Evolutionary conservation across 2,113 vertebrate genomes (phyloP).

Genomic region (Hemichromis elongatus): DNA sequence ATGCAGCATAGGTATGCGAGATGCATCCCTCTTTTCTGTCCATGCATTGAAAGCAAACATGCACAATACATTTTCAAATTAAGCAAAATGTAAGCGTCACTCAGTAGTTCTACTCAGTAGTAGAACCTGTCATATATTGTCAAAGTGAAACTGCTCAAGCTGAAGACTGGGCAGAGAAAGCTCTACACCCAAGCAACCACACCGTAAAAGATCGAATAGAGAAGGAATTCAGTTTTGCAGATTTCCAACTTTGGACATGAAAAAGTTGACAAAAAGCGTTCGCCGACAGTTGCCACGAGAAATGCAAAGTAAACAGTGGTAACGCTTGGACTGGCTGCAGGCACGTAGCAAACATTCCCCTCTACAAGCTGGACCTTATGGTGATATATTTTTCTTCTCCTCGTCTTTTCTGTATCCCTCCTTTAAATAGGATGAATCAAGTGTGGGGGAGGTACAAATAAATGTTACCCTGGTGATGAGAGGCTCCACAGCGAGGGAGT

Average conservation of each 20-base stretch:
- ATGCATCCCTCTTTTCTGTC: background rate
- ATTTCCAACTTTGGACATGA: slow-evolving; percentile 30
- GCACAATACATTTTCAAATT: background rate
- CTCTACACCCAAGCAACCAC: background rate
- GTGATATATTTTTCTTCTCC: slow-evolving; percentile 2
- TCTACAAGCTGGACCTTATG: background rate
- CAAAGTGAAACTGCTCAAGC: background rate
- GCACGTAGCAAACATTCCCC: slow-evolving; percentile 5
- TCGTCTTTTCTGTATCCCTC: background rate
- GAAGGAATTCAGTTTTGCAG: background rate
- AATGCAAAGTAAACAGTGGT: slow-evolving; percentile 25
- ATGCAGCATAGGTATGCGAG: background rate
- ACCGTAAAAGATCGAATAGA: background rate
- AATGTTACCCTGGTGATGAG: slow-evolving; percentile 21
- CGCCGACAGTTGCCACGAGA: background rate
- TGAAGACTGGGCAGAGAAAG: background rate
- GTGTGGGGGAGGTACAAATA: slow-evolving; percentile 8
- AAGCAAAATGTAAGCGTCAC: background rate
- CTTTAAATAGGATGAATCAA: slow-evolving; percentile 18
- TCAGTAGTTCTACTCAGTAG: too few species aligned
- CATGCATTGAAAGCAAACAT: background rate
- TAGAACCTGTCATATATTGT: background rate
- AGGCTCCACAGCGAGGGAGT: background rate
- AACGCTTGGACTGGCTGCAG: background rate
- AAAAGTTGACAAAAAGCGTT: background rate